Evolutionary conservation across 1,140 invertebrate genomes (phyloP), one percentile per base, ranked within the genome.

Genomic region (Bombus fervidus): DNA sequence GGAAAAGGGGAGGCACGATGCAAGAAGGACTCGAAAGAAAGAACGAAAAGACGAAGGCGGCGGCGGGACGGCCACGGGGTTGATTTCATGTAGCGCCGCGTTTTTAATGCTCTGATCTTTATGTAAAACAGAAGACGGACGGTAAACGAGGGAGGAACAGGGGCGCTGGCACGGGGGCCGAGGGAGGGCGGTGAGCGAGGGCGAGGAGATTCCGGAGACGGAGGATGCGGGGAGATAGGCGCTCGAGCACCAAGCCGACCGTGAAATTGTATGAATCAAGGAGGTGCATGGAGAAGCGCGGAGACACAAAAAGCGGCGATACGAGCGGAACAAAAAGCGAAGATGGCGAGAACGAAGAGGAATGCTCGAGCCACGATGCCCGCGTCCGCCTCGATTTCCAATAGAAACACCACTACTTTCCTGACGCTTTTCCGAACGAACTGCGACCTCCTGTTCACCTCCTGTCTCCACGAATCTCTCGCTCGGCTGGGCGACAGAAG

Each of bases 41-140:
- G 66, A 10, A 57, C n/a, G 73, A 57, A 47, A 41, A 25, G 75
- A 25, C 15, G 66, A 39, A 43, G 85, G 73, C 57, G 88, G 64
- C 53, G 78, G 64, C 81, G 72, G 13, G 66, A 53, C 31, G 62
- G 79, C 76, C 64, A 68, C 83, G 85, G 89, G 92, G 89, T 90
- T 91, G 91, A 93, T 93, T 93, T 91, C 90, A 87, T 91, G 86
- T 93, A 93, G 89, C 89, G 82, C 79, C 90, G 92, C 92, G 89
- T 94, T 94, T 93, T 94, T 94, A 94, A 94, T 94, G 91, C 91
- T 94, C 93, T 88, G 92, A 94, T 93, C 93, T 94, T 94, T 93
- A 94, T 94, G 93, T 94, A 94, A 94, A 94, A 89, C 87, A 86
- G 91, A 91, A 81, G 31, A 80, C 68, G 71, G 47, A 59, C 22